These are phyloP conservation scores for Omphaloscelis lunosa DNA, from an alignment of 2,888 invertebrate species.

Conservation along the genomic window DNA sequence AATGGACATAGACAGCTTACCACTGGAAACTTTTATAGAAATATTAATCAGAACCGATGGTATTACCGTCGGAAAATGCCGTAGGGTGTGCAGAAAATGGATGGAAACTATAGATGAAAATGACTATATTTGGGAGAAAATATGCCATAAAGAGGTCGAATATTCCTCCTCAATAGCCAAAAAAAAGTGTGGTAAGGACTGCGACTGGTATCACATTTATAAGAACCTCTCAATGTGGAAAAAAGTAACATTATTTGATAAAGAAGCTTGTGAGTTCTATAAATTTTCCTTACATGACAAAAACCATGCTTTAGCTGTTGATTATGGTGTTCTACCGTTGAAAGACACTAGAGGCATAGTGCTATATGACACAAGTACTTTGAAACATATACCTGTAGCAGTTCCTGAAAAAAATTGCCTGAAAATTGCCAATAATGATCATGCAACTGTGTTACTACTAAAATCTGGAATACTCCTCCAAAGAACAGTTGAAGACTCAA, in stretches of 20 bases:
- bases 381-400: constrained; percentile 81
- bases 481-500: constrained; percentile 73
- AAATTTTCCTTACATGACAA: constrained; percentile 80
- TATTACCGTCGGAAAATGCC: constrained; percentile 77
- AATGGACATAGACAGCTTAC: constrained; percentile 74
- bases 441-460: constrained; percentile 76
- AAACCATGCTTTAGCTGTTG: constrained; percentile 77
- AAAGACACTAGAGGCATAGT: constrained; percentile 79
- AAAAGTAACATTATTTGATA: constrained; percentile 70
- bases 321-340: constrained; percentile 80
- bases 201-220: constrained; percentile 82
- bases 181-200: constrained; percentile 77
- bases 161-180: constrained; percentile 81
- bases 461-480: constrained; percentile 79
- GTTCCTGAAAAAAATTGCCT: constrained; percentile 78
- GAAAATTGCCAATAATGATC: constrained; percentile 80
- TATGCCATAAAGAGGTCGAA: constrained; percentile 77
- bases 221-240: constrained; percentile 81
- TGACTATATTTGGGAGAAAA: constrained; percentile 80
- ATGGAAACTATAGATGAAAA: constrained; percentile 76
- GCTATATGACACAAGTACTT: constrained; percentile 78
- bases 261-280: constrained; percentile 77
- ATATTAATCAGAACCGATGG: constrained; percentile 80
- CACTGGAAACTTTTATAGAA: constrained; percentile 81
- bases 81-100: constrained; percentile 82